These are phyloP conservation scores for Fulica atra DNA, from an alignment of 2,113 vertebrate genomes.

Conservation along the genomic window DNA sequence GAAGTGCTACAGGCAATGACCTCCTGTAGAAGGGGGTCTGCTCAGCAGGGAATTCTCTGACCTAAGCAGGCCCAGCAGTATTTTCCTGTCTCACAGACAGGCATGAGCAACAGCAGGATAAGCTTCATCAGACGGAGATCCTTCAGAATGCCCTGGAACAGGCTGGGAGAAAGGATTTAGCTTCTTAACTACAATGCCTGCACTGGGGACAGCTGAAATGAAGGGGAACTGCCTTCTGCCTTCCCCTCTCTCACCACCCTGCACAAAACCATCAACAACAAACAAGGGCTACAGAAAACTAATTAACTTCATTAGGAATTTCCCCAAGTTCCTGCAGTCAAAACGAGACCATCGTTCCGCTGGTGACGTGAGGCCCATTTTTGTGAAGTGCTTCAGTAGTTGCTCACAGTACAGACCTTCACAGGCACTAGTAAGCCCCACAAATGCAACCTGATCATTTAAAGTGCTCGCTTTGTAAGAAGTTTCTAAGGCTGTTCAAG, in stretches of 20 bases:
- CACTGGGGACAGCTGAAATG: conserved; percentile 46
- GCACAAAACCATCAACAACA: conserved; percentile 77
- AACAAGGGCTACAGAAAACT: conserved; percentile 74
- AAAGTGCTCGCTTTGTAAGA: not conserved
- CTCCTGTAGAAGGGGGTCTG: not conserved
- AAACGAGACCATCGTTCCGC: not conserved
- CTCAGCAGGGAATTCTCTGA: not conserved
- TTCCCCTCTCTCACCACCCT: conserved; percentile 80
- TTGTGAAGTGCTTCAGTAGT: not conserved
- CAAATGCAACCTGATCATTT: not conserved
- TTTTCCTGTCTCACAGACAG: not conserved
- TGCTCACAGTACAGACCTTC: not conserved
- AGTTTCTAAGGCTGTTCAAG: not conserved
- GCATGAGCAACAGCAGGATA: conserved; percentile 69
- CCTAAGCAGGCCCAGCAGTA: rapidly evolving
- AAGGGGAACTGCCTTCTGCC: conserved; percentile 74
- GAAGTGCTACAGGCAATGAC: not conserved
- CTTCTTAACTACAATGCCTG: conserved; percentile 75
- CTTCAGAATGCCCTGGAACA: conserved; percentile 75
- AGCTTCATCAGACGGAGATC: conserved; percentile 76
- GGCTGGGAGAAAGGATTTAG: conserved; percentile 70
- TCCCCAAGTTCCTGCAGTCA: not conserved
- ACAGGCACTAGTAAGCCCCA: not conserved
- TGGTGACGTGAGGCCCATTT: not conserved
- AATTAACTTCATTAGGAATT: conserved; percentile 70